These are phyloP conservation scores for Leptothorax acervorum DNA, from an alignment of 2,888 invertebrate species.

Conservation along the genomic window DNA sequence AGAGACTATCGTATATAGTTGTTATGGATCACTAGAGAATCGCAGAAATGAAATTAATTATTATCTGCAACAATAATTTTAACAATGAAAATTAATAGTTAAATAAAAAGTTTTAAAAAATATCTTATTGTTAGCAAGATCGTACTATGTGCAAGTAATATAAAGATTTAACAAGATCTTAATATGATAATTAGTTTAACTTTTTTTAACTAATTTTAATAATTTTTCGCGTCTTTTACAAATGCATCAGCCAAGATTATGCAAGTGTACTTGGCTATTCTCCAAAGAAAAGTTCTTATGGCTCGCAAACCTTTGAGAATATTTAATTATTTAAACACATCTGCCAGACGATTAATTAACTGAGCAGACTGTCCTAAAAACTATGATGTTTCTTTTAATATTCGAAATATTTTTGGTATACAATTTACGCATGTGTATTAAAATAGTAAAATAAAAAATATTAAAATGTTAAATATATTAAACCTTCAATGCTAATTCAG, in stretches of 20 bases:
- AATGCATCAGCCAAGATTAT: constrained; percentile 24
- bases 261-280: constrained; percentile 22
- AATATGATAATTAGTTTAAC: constrained; percentile 17
- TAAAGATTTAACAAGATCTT: background rate
- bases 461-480: background rate
- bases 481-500: background rate
- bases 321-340: constrained; percentile 27
- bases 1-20: background rate
- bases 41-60: background rate
- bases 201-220: background rate
- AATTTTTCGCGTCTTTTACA: background rate
- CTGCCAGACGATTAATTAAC: constrained; percentile 21
- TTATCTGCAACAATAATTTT: background rate
- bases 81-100: background rate
- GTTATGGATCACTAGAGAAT: background rate
- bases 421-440: background rate
- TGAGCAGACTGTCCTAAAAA: background rate
- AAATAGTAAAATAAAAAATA: background rate
- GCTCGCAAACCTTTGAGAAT: background rate
- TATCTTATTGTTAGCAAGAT: background rate
- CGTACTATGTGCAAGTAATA: background rate
- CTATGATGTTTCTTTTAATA: constrained; percentile 1
- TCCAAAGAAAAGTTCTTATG: constrained; percentile 10
- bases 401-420: background rate
- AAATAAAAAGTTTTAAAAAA: background rate